phyloP scores from a whole-genome alignment of 2,113 vertebrate genomes.

The Actenoides hombroni region DNA sequence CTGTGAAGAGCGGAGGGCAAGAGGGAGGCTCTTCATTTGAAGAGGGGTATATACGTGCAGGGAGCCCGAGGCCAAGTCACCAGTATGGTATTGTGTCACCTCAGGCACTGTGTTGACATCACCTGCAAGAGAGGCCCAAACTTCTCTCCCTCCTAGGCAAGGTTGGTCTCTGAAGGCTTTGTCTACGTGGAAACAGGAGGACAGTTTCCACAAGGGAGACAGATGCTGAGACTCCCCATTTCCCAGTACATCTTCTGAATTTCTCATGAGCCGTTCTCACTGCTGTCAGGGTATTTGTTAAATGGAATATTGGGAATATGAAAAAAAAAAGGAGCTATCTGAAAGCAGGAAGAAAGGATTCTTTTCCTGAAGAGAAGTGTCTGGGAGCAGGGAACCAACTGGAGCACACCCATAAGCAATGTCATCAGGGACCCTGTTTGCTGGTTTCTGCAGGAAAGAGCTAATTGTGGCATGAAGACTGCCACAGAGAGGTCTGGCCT shows the following conservation, averaged over 20 bases:
- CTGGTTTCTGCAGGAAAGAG: background rate
- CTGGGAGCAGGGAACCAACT: background rate
- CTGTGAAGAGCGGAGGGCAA: background rate
- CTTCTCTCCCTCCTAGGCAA: background rate
- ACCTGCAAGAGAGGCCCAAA: background rate
- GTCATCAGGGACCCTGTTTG: background rate
- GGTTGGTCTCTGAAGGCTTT: background rate
- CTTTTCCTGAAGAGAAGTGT: too few species aligned
- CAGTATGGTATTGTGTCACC: rapidly evolving
- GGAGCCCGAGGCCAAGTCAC: rapidly evolving
- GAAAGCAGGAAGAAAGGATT: background rate
- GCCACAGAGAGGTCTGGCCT: background rate
- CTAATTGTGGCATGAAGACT: too few species aligned
- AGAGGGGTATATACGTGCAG: rapidly evolving
- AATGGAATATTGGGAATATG: background rate
- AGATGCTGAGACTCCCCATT: background rate
- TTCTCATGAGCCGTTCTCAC: background rate
- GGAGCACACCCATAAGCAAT: background rate
- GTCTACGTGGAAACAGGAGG: background rate
- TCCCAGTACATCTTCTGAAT: background rate
- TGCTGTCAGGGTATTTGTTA: background rate
- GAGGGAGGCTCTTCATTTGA: background rate
- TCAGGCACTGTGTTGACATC: too few species aligned
- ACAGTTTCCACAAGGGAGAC: too few species aligned
- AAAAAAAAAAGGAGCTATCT: background rate